These are phyloP conservation scores for Cyclophora punctaria DNA, from an alignment of 2,888 invertebrate genomes.

Conservation along the genomic window DNA sequence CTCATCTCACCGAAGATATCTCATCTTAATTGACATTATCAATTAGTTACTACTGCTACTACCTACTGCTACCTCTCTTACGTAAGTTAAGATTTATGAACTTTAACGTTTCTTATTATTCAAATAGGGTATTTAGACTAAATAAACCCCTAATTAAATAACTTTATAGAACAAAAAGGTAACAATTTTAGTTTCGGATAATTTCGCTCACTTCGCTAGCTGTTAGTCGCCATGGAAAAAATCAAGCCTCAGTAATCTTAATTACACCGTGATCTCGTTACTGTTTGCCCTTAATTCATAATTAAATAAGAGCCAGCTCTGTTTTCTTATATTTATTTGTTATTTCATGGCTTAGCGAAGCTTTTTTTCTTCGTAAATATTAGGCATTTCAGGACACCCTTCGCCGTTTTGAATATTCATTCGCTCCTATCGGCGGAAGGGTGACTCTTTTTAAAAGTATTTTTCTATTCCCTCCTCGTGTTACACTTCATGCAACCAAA, in stretches of 20 bases:
- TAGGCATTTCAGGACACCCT: conserved; percentile 55
- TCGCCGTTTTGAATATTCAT: conserved; percentile 69
- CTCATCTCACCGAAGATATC: too few species aligned
- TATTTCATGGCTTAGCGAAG: conserved; percentile 65
- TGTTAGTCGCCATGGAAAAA: conserved; percentile 50
- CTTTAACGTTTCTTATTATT: too few species aligned
- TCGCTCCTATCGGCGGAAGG: conserved; percentile 62
- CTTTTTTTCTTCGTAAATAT: conserved; percentile 51
- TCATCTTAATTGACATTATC: too few species aligned
- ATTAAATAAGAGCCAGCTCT: conserved; percentile 70
- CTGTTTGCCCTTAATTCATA: conserved; percentile 69
- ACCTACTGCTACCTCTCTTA: too few species aligned
- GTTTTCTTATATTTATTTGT: conserved; percentile 59
- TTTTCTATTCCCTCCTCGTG: conserved; percentile 52
- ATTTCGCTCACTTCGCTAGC: conserved; percentile 58
- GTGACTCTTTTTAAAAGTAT: conserved; percentile 58
- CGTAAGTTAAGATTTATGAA: too few species aligned
- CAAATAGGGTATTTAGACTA: background rate
- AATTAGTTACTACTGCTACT: too few species aligned
- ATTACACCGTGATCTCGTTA: conserved; percentile 74
- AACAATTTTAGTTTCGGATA: conserved; percentile 37
- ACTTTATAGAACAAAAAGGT: conserved; percentile 21
- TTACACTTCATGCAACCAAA: conserved; percentile 42
- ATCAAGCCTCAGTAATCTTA: conserved; percentile 69
- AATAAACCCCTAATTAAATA: conserved; percentile 8